A percentile compares a stretch with the other conserved stretches of the same genome.
phyloP scores from a whole-genome alignment of 2,797 vertebrate genomes.

The Columba guinea region DNA sequence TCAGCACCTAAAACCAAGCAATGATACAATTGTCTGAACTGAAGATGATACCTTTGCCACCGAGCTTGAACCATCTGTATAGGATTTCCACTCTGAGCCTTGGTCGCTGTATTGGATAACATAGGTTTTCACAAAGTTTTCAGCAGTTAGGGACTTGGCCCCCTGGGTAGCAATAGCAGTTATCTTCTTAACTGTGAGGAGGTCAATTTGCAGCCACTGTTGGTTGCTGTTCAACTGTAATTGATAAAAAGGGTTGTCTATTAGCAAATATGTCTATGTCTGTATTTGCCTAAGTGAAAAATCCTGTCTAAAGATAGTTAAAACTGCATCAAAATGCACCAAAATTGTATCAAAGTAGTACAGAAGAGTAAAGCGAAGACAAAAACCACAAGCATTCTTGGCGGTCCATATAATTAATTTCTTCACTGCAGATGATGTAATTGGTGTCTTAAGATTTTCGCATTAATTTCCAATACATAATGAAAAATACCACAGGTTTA shows the following conservation, averaged over 20 bases:
- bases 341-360: neutral
- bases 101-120: slow-evolving; percentile 83
- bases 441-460: neutral
- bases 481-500: neutral
- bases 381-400: neutral
- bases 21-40: neutral
- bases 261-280: neutral
- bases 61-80: slow-evolving; percentile 77
- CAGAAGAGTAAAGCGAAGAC: neutral
- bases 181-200: slow-evolving; percentile 88
- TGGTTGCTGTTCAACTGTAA: slow-evolving; percentile 81
- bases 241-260: neutral
- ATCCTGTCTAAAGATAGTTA: neutral
- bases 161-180: slow-evolving; percentile 92
- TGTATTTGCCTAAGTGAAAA: neutral
- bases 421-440: neutral
- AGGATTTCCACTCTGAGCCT: slow-evolving; percentile 83
- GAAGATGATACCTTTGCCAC: slow-evolving; percentile 80
- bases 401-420: neutral
- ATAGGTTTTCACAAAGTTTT: slow-evolving; percentile 87
- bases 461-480: neutral
- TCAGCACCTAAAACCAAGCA: neutral
- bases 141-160: slow-evolving; percentile 79
- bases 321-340: neutral
- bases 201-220: slow-evolving; percentile 93